Evolutionary conservation across 2,888 invertebrate genomes (phyloP).

Genomic region (Acleris laterana): DNA sequence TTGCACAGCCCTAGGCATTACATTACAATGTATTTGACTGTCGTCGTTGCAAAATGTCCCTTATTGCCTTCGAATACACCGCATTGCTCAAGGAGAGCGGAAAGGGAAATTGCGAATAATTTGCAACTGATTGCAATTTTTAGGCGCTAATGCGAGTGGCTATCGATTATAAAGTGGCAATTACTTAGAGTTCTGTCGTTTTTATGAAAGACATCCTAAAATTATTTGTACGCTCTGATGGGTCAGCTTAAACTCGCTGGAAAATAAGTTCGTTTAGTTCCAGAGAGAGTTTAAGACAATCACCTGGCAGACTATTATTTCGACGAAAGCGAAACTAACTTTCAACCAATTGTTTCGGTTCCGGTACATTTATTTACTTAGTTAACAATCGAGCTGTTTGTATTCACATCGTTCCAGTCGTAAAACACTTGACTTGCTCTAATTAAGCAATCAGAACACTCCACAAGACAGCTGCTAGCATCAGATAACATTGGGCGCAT

Average conservation of each 20-base stretch:
- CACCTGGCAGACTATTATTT: too few species aligned
- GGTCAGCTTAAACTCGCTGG: too few species aligned
- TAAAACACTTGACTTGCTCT: not conserved
- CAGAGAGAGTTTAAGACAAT: too few species aligned
- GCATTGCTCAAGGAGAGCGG: constrained; percentile 23
- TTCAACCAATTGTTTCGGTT: too few species aligned
- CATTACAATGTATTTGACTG: not conserved
- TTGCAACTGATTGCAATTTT: constrained; percentile 13
- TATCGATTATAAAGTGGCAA: not conserved
- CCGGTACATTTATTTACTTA: too few species aligned
- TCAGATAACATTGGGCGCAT: constrained; percentile 23
- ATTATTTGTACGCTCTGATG: too few species aligned
- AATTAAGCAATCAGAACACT: constrained; percentile 23
- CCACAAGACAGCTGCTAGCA: constrained; percentile 20
- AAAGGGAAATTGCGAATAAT: constrained; percentile 28
- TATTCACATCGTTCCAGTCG: too few species aligned
- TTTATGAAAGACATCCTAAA: too few species aligned
- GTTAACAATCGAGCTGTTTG: too few species aligned
- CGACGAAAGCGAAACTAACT: too few species aligned
- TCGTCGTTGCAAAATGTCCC: constrained; percentile 2
- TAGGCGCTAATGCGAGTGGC: not conserved
- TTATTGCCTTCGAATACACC: constrained; percentile 6
- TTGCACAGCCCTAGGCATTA: not conserved
- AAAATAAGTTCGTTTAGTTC: too few species aligned
- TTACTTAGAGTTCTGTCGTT: not conserved